Percentiles rank a stretch among this genome's conserved stretches.
These are phyloP conservation scores for Nycticryphes semicollaris DNA, from an alignment of 2,113 vertebrate species.

Conservation along the genomic window DNA sequence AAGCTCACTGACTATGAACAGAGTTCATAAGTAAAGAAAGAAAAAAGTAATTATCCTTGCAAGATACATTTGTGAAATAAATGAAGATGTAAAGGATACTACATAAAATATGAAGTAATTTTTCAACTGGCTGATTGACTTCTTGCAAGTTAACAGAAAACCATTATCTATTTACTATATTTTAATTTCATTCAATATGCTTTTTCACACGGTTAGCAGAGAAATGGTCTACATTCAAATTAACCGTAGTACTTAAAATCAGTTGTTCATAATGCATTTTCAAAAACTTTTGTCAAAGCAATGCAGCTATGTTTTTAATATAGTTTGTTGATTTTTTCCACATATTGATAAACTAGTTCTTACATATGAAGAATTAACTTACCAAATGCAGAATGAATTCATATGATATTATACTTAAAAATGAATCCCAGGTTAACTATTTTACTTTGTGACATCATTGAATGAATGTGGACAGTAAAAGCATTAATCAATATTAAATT, in stretches of 20 bases:
- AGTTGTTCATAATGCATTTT: not conserved
- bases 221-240: not conserved
- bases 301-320: not conserved
- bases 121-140: slow-evolving; percentile 26
- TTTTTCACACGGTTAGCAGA: not conserved
- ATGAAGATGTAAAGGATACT: slow-evolving; percentile 33
- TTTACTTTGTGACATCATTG: slow-evolving; percentile 20
- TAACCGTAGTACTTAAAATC: not conserved
- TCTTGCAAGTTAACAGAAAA: slow-evolving; percentile 4
- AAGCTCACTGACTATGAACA: not conserved
- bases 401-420: not conserved
- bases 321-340: not conserved
- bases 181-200: not conserved
- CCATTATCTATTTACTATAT: slow-evolving; percentile 13
- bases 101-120: slow-evolving; percentile 38
- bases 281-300: not conserved
- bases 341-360: slow-evolving; percentile 11
- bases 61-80: slow-evolving; percentile 50
- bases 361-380: not conserved
- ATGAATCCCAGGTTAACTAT: not conserved
- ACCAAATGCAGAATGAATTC: slow-evolving; percentile 23
- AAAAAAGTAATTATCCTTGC: slow-evolving; percentile 49
- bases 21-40: not conserved
- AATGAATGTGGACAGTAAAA: slow-evolving; percentile 11
- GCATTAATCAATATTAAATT: slow-evolving; percentile 14